Base-by-base conservation (phyloP, 2,888 invertebrate genomes). In the Baronia brevicornis region DNA sequence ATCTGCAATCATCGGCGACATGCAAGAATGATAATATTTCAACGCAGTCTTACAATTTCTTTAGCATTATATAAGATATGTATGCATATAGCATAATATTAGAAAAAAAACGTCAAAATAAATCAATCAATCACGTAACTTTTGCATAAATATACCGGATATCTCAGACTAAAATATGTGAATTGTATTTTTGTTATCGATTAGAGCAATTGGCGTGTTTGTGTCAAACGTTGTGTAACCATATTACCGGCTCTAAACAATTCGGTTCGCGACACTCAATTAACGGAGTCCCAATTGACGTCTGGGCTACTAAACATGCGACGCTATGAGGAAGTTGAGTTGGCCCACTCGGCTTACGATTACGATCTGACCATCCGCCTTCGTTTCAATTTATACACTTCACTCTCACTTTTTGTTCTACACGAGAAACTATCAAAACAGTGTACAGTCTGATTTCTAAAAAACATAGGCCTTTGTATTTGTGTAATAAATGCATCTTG, bases 211-310 rank as follows among this genome's bases (percentile, higher is more conserved):
- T 41, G 38, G 35, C 47, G 37, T 36, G 45, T 46, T 43, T 43
- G 39, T 44, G 50, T 45, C 41, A 41, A 45, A 39, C 42, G 42
- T 51, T 41, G 41, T 39, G 42, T 39, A 37, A 44, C 37, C 41
- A 32, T 7, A 28, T 24, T 33, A n/a, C n/a, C 13, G 33, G 34
- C 42, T 44, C 42, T 45, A 48, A 48, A 43, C 43, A 48, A 51
- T 50, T 51, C 33, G 38, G 34, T 38, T 36, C 40, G 28, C 39
- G 33, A 41, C 44, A 33, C 38, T 28, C 45, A 43, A 46, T 50
- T 45, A 44, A 22, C 29, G 20, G 32, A 26, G 33, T 15, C 38
- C 40, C 41, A 44, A 43, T 47, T 44, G 37, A 29, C 30, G 38
- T 30, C 33, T 27, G 36, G 20, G 24, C 26, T n/a, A 29, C 24